Base-by-base conservation (phyloP, 1,140 invertebrate genomes). In the Tetramorium simillimum region DNA sequence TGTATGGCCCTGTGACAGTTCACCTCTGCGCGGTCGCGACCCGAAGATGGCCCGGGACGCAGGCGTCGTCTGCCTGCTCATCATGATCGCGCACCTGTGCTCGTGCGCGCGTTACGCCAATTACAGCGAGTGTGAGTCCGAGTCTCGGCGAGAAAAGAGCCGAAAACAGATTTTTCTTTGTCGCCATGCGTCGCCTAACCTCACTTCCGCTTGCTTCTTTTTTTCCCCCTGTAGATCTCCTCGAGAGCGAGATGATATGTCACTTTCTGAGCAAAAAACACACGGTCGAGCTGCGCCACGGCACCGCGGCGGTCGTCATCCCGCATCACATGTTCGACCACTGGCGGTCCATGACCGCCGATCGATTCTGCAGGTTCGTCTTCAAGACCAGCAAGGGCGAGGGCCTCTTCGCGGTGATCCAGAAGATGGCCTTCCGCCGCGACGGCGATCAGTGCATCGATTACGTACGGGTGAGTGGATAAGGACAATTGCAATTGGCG, bases 341-440 rank as follows among this genome's bases (percentile, higher is more conserved):
- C 9, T 93, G 92, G 93, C 1, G 0, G 33, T 33, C 14, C 0
- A 76, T 90, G 7, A 85, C 51, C 3, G 21, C 3, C 0, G 78
- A 92, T 76, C 86, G 91, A 62, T n/a, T 60, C 6, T 94, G 94
- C 40, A 93, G 86, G 37, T 94, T 93, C 56, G 78, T 81, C 7
- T 76, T 94, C 40, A 92, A 89, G 77, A 81, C 91, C 7, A 33
- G 37, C 0, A 91, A 92, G 53, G 86, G 75, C 0, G 86, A 90
- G 12, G 91, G 92, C 7, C 51, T 95, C 1, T 93, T 94, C 28
- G 93, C 90, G n/a, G 93, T 94, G 3, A 90, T 95, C 33, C 94
- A 95, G 58, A 92, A 85, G 49, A 92, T 94, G 88, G 91, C 90
- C 58, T 90, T 95, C 5, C 87, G 94, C 40, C 80, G 58, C 9